Evolutionary conservation across 2,888 invertebrate genomes (phyloP).

Genomic region (Didymodactylos carnosus): DNA sequence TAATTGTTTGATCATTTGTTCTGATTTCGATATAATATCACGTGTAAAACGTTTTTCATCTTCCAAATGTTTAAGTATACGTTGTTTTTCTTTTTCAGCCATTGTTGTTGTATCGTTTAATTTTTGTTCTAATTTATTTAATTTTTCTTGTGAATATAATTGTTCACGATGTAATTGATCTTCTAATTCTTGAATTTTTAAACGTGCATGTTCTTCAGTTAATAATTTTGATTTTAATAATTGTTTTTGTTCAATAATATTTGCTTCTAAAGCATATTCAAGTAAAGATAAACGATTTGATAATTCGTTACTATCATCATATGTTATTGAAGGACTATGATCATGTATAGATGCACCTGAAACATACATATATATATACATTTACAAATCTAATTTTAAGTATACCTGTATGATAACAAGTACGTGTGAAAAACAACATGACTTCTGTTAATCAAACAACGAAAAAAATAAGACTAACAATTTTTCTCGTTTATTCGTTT

Average conservation of each 20-base stretch:
- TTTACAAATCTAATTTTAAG: too few species aligned
- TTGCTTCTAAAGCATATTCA: neutral
- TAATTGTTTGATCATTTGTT: neutral
- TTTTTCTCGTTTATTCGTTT: too few species aligned
- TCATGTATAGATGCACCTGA: neutral
- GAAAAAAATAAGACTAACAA: too few species aligned
- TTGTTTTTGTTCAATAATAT: neutral
- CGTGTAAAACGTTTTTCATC: neutral
- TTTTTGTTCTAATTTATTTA: neutral
- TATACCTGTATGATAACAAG: too few species aligned
- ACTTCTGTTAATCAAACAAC: too few species aligned
- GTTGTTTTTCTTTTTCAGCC: neutral
- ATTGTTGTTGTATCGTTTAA: too few species aligned
- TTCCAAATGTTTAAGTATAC: neutral
- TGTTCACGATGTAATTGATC: neutral
- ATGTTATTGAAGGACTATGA: neutral
- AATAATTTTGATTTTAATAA: neutral
- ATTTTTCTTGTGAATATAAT: neutral
- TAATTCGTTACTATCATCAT: too few species aligned
- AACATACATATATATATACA: neutral
- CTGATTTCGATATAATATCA: neutral
- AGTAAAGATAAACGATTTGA: neutral
- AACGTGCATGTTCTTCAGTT: neutral
- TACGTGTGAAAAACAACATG: too few species aligned
- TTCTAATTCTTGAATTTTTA: neutral